Percentiles rank a stretch among this genome's conserved stretches.
Evolutionary conservation across 2,113 vertebrate genomes (phyloP).

Genomic region (Eurystomus gularis): DNA sequence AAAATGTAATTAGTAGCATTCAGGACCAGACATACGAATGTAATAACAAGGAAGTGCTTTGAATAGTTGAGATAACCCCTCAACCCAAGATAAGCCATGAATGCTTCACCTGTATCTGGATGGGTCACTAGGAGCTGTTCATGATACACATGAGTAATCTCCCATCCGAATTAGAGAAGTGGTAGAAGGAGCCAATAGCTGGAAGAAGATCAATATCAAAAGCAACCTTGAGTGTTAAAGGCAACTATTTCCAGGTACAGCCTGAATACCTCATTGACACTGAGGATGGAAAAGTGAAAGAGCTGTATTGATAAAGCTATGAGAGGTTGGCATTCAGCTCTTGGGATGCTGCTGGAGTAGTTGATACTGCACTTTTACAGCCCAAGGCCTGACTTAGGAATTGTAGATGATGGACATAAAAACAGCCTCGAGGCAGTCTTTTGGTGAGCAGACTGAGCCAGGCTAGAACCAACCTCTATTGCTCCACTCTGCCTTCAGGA

Average conservation of each 20-base stretch:
- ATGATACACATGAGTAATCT: background rate
- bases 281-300: background rate
- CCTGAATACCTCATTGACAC: background rate
- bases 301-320: background rate
- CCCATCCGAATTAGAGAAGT: background rate
- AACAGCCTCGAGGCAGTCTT: background rate
- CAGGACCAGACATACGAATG: background rate
- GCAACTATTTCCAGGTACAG: background rate
- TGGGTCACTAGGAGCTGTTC: background rate
- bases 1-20: background rate
- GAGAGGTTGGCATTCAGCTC: background rate
- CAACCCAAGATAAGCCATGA: background rate
- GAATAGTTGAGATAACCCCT: background rate
- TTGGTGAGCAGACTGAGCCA: background rate
- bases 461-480: background rate
- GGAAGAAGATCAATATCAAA: background rate
- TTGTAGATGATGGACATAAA: background rate
- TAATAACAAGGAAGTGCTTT: background rate
- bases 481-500: background rate
- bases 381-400: background rate
- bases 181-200: background rate
- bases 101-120: background rate
- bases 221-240: background rate
- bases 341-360: background rate
- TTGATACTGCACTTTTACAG: background rate